Conservation (phyloP, 2,113 vertebrate species). For the Pitta sordida region DNA sequence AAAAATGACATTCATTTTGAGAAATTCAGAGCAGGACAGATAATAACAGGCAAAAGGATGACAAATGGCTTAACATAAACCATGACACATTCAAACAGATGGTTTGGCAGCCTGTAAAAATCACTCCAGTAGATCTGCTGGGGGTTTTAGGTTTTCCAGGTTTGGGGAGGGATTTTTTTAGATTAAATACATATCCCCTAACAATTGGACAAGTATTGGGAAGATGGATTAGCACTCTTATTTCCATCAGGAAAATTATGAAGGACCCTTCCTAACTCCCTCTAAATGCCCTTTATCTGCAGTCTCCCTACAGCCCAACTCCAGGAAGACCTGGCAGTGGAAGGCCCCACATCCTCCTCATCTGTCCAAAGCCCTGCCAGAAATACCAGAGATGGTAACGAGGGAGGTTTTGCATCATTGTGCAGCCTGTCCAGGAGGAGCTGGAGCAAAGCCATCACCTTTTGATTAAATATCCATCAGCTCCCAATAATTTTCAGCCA, state of each 20-base stretch:
- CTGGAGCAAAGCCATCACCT: slow-evolving; percentile 7
- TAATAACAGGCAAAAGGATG: background rate
- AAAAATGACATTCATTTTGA: background rate
- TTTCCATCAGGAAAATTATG: background rate
- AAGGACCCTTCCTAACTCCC: background rate
- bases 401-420: background rate
- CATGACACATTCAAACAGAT: background rate
- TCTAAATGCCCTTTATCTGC: background rate
- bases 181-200: background rate
- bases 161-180: background rate
- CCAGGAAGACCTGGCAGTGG: background rate
- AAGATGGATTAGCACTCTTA: background rate
- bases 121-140: background rate
- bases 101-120: slow-evolving; percentile 22
- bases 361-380: background rate
- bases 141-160: too few relatives aligned
- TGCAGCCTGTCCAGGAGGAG: slow-evolving; percentile 21
- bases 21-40: background rate
- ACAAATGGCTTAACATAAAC: slow-evolving; percentile 2
- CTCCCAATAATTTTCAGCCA: background rate
- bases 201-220: background rate
- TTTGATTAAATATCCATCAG: slow-evolving; percentile 41
- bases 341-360: background rate
- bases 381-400: background rate
- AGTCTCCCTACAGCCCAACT: background rate